These are phyloP conservation scores for Salminus brasiliensis DNA, from an alignment of 2,113 vertebrate genomes.

Conservation along the genomic window DNA sequence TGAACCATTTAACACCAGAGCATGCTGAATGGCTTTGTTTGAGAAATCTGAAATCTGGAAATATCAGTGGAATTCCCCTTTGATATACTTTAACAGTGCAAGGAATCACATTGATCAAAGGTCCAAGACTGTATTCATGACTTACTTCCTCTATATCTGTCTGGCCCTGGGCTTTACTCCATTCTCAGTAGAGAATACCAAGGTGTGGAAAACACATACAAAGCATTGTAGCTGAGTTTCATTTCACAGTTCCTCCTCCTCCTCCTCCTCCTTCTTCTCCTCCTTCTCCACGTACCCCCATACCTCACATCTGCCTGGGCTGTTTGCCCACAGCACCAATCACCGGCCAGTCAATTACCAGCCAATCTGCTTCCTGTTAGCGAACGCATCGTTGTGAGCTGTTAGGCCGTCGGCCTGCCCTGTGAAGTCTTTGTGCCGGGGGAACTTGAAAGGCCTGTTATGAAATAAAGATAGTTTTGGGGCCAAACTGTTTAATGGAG, in stretches of 20 bases:
- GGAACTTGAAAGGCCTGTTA: constrained; percentile 55
- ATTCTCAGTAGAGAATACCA: not conserved
- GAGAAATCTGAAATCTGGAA: too few species aligned
- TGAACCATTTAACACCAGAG: too few species aligned
- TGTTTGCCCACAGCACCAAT: constrained; percentile 64
- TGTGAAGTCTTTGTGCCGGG: constrained; percentile 49
- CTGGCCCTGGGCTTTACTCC: not conserved
- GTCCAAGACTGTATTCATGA: not conserved
- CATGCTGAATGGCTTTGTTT: too few species aligned
- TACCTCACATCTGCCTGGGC: constrained; percentile 51
- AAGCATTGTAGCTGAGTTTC: not conserved
- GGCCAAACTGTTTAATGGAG: constrained; percentile 47
- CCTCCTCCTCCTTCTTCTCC: not conserved
- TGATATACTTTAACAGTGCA: too few species aligned
- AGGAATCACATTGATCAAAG: not conserved
- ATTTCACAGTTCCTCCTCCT: not conserved
- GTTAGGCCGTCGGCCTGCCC: constrained; percentile 34
- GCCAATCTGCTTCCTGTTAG: constrained; percentile 65
- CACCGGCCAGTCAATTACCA: constrained; percentile 66
- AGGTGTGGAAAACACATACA: not conserved
- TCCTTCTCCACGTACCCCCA: constrained; percentile 32
- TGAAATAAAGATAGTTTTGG: constrained; percentile 41
- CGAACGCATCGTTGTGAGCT: constrained; percentile 65
- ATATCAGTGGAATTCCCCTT: too few species aligned
- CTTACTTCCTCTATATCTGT: constrained; percentile 42